Evolutionary conservation across 2,888 invertebrate species (phyloP).

Genomic region (Hydraecia micacea): DNA sequence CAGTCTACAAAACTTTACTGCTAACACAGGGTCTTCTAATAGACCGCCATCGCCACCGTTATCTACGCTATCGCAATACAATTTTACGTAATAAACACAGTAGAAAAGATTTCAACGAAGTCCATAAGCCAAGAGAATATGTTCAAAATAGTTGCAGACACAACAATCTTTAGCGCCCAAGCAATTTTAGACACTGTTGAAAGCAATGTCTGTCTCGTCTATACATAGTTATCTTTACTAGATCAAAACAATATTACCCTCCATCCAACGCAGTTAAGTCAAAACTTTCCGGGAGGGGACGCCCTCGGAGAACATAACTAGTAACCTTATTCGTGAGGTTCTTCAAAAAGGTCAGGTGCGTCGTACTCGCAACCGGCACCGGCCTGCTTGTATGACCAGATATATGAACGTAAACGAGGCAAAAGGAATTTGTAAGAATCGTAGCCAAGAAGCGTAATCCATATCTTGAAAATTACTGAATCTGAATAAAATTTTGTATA

Average conservation of each 20-base stretch:
- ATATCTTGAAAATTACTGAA: too few species aligned
- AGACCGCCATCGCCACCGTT: not conserved
- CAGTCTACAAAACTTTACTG: not conserved
- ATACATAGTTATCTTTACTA: not conserved
- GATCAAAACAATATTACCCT: not conserved
- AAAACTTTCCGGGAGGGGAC: not conserved
- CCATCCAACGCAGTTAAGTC: not conserved
- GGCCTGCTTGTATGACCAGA: not conserved
- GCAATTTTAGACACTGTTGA: conserved; percentile 5
- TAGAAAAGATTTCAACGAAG: not conserved
- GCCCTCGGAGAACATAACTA: not conserved
- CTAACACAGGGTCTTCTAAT: not conserved
- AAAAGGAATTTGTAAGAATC: not conserved
- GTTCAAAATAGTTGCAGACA: conserved; percentile 17
- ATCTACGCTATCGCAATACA: not conserved
- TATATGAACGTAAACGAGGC: not conserved
- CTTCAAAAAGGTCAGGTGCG: not conserved
- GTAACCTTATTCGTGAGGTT: not conserved
- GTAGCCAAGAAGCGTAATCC: not conserved
- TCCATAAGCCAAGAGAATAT: not conserved
- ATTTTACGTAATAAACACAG: not conserved
- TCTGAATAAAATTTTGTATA: too few species aligned
- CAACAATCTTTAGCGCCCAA: conserved; percentile 6
- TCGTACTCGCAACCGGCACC: not conserved
- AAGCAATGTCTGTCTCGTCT: not conserved